Evolutionary conservation across 2,797 vertebrate genomes (phyloP), one percentile per base, ranked within the genome.

Genomic region (Allenopithecus nigroviridis): DNA sequence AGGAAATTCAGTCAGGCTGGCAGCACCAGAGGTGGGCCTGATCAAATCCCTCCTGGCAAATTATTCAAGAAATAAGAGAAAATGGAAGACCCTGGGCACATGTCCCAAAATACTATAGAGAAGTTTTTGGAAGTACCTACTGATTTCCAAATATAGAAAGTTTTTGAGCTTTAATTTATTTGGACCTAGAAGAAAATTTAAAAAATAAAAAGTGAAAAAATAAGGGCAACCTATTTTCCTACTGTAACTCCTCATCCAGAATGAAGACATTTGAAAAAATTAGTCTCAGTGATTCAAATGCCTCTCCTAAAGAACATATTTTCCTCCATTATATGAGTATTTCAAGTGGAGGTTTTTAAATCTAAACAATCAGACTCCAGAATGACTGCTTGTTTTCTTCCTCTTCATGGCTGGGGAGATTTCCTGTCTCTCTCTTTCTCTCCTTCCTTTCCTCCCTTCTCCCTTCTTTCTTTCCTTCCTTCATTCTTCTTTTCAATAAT

Each of bases 1-100:
- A 70, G 96, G 97, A 97, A 88, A 80, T 89, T 91, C 88, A 92
- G 70, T 94, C 94, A 96, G 97, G 95, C 96, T 96, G 97, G 64
- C 94, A 93, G 39, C 50, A n/a, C 80, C 92, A 64, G 64, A 91
- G 85, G 92, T 96, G 96, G 48, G 88, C 86, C 93, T 3, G 41
- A 80, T 98, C 59, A 87, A 57, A 4, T 72, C 96, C 81, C 90
- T 94, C 59, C 53, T 89, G 80, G 57, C 11, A 74, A 85, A 4
- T 86, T 91, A 78, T 12, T 53, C 33, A 76, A 70, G 78, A 96
- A 92, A 50, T 83, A 88, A 89, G 84, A 89, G 70, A 94, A 95
- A 97, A 72, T 59, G 39, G 84, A 96, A 92, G 57, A 79, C 9
- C 39, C 21, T 36, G 87, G 87, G 48, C n/a, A 96, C 43, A 43